phyloP scores from a whole-genome alignment of 2,113 vertebrate genomes.

The Eptesicus fuscus region DNA sequence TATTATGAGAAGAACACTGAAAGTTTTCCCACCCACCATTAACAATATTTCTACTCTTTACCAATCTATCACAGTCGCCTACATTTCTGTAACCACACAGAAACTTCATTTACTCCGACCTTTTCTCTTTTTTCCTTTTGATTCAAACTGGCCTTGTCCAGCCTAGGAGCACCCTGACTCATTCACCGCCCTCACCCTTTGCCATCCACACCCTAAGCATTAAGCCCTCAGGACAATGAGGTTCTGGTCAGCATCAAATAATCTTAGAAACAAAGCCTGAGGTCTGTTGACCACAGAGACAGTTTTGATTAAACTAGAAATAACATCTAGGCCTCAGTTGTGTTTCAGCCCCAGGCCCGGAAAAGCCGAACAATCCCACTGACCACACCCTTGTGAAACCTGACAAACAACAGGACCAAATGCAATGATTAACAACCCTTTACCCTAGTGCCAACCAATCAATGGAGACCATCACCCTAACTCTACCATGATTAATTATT shows the following conservation, averaged over 20 bases:
- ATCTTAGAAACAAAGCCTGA: not conserved
- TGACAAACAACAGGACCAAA: not conserved
- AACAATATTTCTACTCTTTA: not conserved
- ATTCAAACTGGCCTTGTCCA: not conserved
- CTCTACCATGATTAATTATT: not conserved
- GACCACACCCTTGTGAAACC: not conserved
- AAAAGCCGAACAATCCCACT: not conserved
- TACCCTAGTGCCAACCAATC: not conserved
- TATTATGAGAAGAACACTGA: not conserved
- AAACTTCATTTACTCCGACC: not conserved
- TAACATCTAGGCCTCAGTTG: not conserved
- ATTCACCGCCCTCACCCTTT: not conserved
- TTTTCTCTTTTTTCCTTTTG: not conserved
- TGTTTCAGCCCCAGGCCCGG: not conserved
- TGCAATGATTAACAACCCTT: not conserved
- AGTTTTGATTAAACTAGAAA: not conserved
- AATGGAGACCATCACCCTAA: not conserved
- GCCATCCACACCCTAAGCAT: not conserved
- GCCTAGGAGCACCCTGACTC: not conserved
- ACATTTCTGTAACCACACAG: not conserved
- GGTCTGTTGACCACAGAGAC: not conserved
- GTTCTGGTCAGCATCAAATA: not conserved
- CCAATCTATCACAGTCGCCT: not conserved
- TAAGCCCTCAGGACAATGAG: not conserved
- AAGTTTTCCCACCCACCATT: not conserved